A percentile compares a stretch with the other conserved stretches of the same genome.
Evolutionary conservation across 1,140 invertebrate genomes (phyloP).

Genomic region (Zaprionus davidi): DNA sequence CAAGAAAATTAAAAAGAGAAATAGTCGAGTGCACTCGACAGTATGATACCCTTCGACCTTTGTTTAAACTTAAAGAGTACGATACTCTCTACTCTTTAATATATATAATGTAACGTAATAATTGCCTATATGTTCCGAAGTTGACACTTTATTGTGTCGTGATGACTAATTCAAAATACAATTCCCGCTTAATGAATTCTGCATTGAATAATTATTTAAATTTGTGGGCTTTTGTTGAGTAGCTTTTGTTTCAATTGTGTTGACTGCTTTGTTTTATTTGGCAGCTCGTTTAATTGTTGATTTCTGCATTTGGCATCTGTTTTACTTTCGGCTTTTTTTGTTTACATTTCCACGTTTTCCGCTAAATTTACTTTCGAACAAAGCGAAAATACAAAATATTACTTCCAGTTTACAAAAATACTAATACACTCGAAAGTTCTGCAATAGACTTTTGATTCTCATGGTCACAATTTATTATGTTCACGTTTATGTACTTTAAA

Average conservation of each 20-base stretch:
- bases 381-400: not conserved
- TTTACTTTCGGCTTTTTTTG: slow-evolving; percentile 23
- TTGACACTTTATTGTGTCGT: slow-evolving; percentile 15
- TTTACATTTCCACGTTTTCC: slow-evolving; percentile 27
- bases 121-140: no score
- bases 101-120: no score
- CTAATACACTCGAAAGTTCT: no score
- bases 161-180: slow-evolving; percentile 9
- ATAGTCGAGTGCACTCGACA: no score
- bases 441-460: no score
- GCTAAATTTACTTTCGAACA: slow-evolving; percentile 21
- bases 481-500: no score
- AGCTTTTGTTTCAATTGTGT: slow-evolving; percentile 14
- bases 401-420: not conserved
- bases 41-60: no score
- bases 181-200: slow-evolving; percentile 21
- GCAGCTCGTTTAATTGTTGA: slow-evolving; percentile 13
- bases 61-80: no score
- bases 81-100: no score
- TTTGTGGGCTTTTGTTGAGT: slow-evolving; percentile 18
- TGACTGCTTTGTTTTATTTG: slow-evolving; percentile 18
- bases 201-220: slow-evolving; percentile 32
- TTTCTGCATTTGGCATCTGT: slow-evolving; percentile 12
- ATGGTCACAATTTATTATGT: no score
- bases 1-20: no score